Conservation (phyloP, 2,113 vertebrate genomes). For the Ornithorhynchus anatinus region DNA sequence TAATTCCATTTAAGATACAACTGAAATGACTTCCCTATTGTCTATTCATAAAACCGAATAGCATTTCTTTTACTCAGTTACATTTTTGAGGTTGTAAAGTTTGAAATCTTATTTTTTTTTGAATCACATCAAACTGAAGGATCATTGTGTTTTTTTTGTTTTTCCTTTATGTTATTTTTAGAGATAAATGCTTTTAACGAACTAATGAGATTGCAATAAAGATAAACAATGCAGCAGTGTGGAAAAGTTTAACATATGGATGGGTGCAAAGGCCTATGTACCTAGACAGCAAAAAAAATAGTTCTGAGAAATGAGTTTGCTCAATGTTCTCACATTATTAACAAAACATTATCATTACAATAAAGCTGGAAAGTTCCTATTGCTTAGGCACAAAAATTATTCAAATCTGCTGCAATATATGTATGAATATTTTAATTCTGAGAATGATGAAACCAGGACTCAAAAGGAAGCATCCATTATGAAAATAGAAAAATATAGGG, state of each 20-base stretch:
- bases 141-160: neutral
- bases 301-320: neutral
- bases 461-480: neutral
- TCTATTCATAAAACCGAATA: slow-evolving; percentile 26
- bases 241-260: neutral
- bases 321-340: neutral
- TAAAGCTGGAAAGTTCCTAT: neutral
- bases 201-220: neutral
- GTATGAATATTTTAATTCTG: neutral
- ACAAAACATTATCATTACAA: neutral
- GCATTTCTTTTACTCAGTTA: neutral
- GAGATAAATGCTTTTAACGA: neutral
- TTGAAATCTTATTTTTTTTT: slow-evolving; percentile 3
- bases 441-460: neutral
- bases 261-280: neutral
- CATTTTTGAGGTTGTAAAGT: slow-evolving; percentile 14
- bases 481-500: neutral
- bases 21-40: slow-evolving; percentile 12
- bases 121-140: neutral
- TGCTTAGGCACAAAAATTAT: neutral
- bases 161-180: neutral
- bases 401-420: neutral
- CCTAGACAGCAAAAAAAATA: neutral
- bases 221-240: neutral
- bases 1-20: slow-evolving; percentile 17